Conservation (phyloP, 2,797 vertebrate genomes). For the Mus caroli region DNA sequence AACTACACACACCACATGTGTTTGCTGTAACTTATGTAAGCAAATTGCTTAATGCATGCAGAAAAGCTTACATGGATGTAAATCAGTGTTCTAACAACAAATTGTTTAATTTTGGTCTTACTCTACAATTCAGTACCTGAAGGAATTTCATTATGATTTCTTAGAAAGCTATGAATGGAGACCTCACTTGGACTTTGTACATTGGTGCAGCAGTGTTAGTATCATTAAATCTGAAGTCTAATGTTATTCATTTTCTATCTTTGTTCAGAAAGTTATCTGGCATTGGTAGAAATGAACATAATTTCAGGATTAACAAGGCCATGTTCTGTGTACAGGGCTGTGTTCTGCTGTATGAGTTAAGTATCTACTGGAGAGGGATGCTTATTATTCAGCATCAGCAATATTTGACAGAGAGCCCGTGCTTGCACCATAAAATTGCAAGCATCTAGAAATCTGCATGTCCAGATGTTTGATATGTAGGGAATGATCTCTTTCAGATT, state of each 20-base stretch:
- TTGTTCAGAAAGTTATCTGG: background rate
- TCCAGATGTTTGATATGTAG: background rate
- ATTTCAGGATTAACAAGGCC: conserved; percentile 33
- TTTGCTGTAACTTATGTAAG: background rate
- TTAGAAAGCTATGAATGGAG: background rate
- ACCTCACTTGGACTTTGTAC: background rate
- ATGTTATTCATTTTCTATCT: background rate
- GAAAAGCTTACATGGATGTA: conserved; percentile 9
- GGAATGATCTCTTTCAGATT: conserved; percentile 54
- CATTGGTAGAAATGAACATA: background rate
- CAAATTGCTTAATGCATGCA: background rate
- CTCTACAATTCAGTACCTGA: conserved; percentile 19
- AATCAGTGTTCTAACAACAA: background rate
- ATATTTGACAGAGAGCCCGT: conserved; percentile 56
- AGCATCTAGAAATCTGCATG: conserved; percentile 16
- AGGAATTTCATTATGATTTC: conserved; percentile 10
- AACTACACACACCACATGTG: background rate
- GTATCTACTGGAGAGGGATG: conserved; percentile 41
- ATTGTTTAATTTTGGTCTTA: background rate
- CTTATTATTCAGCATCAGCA: conserved; percentile 55
- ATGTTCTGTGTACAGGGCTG: conserved; percentile 38
- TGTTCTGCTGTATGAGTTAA: conserved; percentile 42
- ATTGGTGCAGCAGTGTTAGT: background rate
- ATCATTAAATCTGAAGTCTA: conserved; percentile 33
- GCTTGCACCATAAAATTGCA: conserved; percentile 63